Evolutionary conservation across 2,113 vertebrate genomes (phyloP), one percentile per base, ranked within the genome.

Genomic region (Cyrtonyx montezumae): DNA sequence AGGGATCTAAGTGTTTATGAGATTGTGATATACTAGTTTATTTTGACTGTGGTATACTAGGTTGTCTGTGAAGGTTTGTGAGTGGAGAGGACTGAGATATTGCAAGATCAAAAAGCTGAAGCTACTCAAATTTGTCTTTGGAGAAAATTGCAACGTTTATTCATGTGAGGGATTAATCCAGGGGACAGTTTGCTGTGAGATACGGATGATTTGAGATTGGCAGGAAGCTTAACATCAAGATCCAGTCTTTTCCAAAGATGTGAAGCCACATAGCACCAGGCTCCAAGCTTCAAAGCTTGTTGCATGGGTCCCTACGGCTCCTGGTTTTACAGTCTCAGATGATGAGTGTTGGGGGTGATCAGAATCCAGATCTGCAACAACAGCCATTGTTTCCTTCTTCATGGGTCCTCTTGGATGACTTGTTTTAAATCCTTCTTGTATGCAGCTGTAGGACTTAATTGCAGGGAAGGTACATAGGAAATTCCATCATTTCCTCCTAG

Each of bases 211-310:
- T 53, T 91, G 30, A 79, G 37, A 74, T 87, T 46, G 82, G 45
- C 26, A 66, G 26, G 36, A 92, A 79, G 30, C 42, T 73, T 82
- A 79, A 82, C 36, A 58, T 66, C 40, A 84, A 69, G 59, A 91
- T 90, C 49, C 42, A 84, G 67, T 77, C 28, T 94, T 93, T 91
- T 91, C 46, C 42, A 85, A 91, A 94, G 76, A 68, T 63, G 5
- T 87, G 21, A 55, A 80, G 55, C 49, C 22, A 45, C 13, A 26
- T 6, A 32, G 21, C 51, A 43, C 51, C 68, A 78, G 68, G 69
- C 14, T 68, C 7, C 28, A 58, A 69, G n/a, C 19, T 90, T 51
- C 42, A 83, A 73, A 48, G 61, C 32, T 58, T 37, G 18, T 68
- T 23, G 6, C 61, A 23, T 55, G 46, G 14, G 51, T 77, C 6